Conservation (phyloP, 2,797 vertebrate genomes). For the Anguilla obscura region DNA sequence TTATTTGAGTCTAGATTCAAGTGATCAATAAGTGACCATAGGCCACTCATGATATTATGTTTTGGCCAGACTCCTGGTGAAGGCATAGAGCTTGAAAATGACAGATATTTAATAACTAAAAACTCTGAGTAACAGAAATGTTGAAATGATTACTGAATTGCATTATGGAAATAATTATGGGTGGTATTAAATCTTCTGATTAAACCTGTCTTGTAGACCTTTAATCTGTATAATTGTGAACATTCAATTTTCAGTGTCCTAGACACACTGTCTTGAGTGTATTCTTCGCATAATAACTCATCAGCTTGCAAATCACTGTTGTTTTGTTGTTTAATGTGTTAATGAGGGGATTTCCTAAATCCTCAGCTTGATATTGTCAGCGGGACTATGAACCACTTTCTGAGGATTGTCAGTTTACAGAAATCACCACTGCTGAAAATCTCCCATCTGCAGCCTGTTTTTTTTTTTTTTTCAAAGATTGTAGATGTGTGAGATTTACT, state of each 20-base stretch:
- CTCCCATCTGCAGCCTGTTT: not conserved
- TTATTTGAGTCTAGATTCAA: not conserved
- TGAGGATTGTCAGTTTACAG: not conserved
- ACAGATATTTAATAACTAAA: not conserved
- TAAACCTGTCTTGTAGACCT: not conserved
- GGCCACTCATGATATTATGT: not conserved
- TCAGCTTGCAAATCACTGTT: constrained; percentile 14
- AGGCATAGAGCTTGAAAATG: not conserved
- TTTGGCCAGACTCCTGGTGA: not conserved
- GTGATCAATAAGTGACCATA: not conserved
- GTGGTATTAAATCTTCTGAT: not conserved
- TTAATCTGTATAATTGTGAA: not conserved
- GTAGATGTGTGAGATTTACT: not conserved
- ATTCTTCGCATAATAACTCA: constrained; percentile 26
- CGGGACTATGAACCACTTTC: constrained; percentile 9
- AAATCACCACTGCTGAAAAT: not conserved
- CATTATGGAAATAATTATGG: not conserved
- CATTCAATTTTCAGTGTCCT: not conserved
- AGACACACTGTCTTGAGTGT: not conserved
- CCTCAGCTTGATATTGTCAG: constrained; percentile 18
- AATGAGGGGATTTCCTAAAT: constrained; percentile 29
- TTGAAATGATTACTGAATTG: not conserved
- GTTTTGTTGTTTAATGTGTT: constrained; percentile 26
- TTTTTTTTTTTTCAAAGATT: not conserved
- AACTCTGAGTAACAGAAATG: not conserved